Conservation (phyloP, 2,888 invertebrate genomes). For the Microctonus brassicae region DNA sequence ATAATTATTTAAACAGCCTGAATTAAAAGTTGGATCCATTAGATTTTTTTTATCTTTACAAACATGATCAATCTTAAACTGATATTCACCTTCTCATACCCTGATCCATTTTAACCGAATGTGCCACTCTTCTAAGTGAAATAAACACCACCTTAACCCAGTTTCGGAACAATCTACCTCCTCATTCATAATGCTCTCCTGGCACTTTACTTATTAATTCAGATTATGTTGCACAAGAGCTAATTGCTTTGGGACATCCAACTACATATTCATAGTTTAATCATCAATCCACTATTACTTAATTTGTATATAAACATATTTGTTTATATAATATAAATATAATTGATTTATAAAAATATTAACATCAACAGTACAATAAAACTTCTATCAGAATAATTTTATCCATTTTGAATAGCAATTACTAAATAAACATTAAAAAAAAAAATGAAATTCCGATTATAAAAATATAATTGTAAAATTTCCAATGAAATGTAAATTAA, state of each 20-base stretch:
- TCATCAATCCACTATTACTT: neutral
- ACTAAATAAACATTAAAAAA: no score
- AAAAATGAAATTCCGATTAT: no score
- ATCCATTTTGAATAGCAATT: no score
- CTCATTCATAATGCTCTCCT: conserved; percentile 57
- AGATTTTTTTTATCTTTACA: neutral
- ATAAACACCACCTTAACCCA: conserved; percentile 56
- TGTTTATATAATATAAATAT: neutral
- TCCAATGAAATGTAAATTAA: neutral
- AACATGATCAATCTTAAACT: neutral
- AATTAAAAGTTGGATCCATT: neutral
- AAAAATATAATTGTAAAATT: no score
- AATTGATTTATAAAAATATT: neutral
- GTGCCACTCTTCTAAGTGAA: conserved; percentile 60
- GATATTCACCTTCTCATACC: conserved; percentile 52
- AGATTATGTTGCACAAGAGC: conserved; percentile 67
- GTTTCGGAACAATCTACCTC: conserved; percentile 58
- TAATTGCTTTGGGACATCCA: conserved; percentile 58
- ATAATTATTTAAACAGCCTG: no score
- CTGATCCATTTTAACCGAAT: conserved; percentile 65
- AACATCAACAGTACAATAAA: neutral
- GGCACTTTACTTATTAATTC: conserved; percentile 68
- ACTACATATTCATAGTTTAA: neutral
- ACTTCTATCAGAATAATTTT: no score
- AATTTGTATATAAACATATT: neutral